Conservation (phyloP, 2,113 vertebrate genomes). For the Halichoerus grypus region DNA sequence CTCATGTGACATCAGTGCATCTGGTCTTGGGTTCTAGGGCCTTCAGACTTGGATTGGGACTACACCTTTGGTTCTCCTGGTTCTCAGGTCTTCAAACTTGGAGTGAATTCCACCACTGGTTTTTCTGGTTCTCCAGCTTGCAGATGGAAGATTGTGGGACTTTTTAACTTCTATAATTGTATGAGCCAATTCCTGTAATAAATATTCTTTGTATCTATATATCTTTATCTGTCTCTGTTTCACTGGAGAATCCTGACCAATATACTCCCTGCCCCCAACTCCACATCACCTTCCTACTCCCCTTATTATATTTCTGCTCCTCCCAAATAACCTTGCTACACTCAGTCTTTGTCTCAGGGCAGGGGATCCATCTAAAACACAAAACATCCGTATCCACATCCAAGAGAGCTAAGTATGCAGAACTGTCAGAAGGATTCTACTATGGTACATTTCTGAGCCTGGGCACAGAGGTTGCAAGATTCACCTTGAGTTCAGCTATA, state of each 20-base stretch:
- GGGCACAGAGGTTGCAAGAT: not conserved
- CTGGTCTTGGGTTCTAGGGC: not conserved
- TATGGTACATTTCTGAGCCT: not conserved
- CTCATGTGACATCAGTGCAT: not conserved
- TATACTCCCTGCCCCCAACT: rapidly evolving
- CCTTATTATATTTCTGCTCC: not conserved
- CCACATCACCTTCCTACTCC: rapidly evolving
- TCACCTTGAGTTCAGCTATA: not conserved
- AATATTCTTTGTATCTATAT: not conserved
- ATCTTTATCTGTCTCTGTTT: not conserved
- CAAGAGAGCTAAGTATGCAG: not conserved
- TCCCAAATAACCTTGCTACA: not conserved
- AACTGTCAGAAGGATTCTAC: not conserved
- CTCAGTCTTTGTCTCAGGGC: not conserved
- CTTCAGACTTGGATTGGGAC: not conserved
- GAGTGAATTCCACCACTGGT: not conserved
- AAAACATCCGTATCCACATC: not conserved
- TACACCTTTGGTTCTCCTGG: not conserved
- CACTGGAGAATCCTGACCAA: not conserved
- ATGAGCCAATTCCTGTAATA: not conserved
- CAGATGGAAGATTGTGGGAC: not conserved
- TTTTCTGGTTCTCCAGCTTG: not conserved
- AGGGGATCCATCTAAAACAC: not conserved
- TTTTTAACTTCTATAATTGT: not conserved
- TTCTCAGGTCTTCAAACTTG: not conserved